Evolutionary conservation across 2,888 invertebrate genomes (phyloP).

Genomic region (Anticlea derivata): DNA sequence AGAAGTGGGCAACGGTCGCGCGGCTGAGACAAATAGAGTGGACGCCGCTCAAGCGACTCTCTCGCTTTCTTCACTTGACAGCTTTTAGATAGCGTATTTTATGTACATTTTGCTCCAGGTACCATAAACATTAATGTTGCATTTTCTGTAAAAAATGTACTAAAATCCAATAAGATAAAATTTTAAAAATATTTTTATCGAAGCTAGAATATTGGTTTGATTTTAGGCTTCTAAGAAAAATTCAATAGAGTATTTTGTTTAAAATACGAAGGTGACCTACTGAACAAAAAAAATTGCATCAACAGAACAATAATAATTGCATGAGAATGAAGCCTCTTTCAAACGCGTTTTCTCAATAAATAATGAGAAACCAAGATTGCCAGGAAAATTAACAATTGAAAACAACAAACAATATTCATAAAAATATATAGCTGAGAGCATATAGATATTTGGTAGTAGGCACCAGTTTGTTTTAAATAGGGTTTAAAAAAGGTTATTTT

Average conservation of each 20-base stretch:
- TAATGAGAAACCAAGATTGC: slow-evolving; percentile 13
- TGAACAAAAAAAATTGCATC: slow-evolving; percentile 14
- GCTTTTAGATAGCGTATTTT: slow-evolving; percentile 70
- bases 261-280: slow-evolving; percentile 13
- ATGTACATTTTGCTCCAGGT: slow-evolving; percentile 47
- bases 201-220: too few relatives aligned
- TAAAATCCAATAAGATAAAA: too few relatives aligned
- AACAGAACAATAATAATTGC: slow-evolving; percentile 20
- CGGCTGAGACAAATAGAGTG: slow-evolving; percentile 73
- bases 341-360: slow-evolving; percentile 9
- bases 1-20: slow-evolving; percentile 72
- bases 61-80: slow-evolving; percentile 54
- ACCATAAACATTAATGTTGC: too few relatives aligned
- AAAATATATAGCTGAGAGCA: neutral
- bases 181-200: too few relatives aligned
- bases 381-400: slow-evolving; percentile 15
- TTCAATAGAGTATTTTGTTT: too few relatives aligned
- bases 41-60: slow-evolving; percentile 63
- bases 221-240: too few relatives aligned
- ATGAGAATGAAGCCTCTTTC: slow-evolving; percentile 17
- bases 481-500: too few relatives aligned
- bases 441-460: neutral
- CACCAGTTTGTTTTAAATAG: too few relatives aligned
- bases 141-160: too few relatives aligned
- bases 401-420: slow-evolving; percentile 5